Conservation (phyloP, 2,797 vertebrate species). For the Pseudopleuronectes americanus region DNA sequence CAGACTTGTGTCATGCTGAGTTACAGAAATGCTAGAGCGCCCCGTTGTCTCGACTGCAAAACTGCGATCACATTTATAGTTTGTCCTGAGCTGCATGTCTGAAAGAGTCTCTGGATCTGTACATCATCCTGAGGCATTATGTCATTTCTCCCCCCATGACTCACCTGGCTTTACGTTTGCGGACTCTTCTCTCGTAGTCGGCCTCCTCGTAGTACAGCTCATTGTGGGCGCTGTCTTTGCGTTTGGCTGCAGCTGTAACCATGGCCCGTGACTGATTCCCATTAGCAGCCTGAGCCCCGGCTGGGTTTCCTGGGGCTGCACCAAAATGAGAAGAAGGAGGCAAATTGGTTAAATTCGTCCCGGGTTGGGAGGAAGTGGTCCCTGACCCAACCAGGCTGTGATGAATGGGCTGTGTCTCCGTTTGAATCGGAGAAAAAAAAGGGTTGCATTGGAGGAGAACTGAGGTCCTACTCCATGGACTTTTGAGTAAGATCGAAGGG, state of each 20-base stretch:
- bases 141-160: neutral
- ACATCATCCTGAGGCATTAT: neutral
- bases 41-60: neutral
- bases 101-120: neutral
- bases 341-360: conserved; percentile 50
- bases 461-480: neutral
- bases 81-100: too few relatives aligned
- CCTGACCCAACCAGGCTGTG: conserved; percentile 40
- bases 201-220: conserved; percentile 98
- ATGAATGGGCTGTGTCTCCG: conserved; percentile 56
- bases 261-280: conserved; percentile 91
- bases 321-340: conserved; percentile 43
- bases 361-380: conserved; percentile 18
- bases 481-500: conserved; percentile 10
- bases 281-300: conserved; percentile 74
- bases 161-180: conserved; percentile 93
- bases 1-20: neutral
- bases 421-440: conserved; percentile 18
- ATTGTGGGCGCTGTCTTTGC: conserved; percentile 92
- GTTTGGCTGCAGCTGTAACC: conserved; percentile 89
- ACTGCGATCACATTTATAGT: neutral
- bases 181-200: conserved; percentile 92
- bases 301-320: conserved; percentile 89
- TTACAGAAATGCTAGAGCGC: too few relatives aligned
- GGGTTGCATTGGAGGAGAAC: conserved; percentile 6